Evolutionary conservation across 2,113 vertebrate genomes (phyloP), one percentile per base, ranked within the genome.

Genomic region (Anguilla rostrata): DNA sequence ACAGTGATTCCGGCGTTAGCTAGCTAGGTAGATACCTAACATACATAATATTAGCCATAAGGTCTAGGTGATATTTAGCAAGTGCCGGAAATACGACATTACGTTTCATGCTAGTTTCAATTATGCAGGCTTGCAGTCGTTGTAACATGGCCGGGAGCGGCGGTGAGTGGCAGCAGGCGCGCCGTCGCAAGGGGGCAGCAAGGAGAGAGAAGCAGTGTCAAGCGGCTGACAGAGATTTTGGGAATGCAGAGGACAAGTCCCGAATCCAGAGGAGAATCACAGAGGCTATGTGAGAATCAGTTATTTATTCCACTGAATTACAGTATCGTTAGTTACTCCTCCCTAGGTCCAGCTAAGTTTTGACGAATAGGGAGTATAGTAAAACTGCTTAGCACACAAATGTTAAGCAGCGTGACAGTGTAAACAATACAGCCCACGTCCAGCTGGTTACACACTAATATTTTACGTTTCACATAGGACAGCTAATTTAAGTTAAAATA

Each of bases 141-240:
- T 39, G 34, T 5, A 7, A 84, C 4, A 95, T 95, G 94, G 87
- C 92, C 9, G 92, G 90, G 39, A 82, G 15, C 1, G 86, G 83
- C 9, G 90, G 86, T 1, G 92, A 93, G 83, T 96, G 95, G 95
- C 94, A 94, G 89, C 86, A 91, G 1, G 94, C 92, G 46, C 89
- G 92, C 43, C 84, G 94, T 46, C 89, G 94, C n/a, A 95, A 93
- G 91, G 91, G 93, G 15, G 87, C 89, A 29, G 75, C 90, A 1
- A 88, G 83, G 83, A 92, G 49, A 82, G 84, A 78, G 15, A 92
- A 92, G 79, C 20, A 20, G 6, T 11, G 3, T 9, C 87, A 80
- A 20, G 29, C 80, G 46, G n/a, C 56, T 53, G 8, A 18, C 0
- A 15, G 29, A 56, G 39, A 88, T 78, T 12, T 16, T 20, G 39